Evolutionary conservation across 2,888 invertebrate genomes (phyloP).

Genomic region (Caenorhabditis sp.): DNA sequence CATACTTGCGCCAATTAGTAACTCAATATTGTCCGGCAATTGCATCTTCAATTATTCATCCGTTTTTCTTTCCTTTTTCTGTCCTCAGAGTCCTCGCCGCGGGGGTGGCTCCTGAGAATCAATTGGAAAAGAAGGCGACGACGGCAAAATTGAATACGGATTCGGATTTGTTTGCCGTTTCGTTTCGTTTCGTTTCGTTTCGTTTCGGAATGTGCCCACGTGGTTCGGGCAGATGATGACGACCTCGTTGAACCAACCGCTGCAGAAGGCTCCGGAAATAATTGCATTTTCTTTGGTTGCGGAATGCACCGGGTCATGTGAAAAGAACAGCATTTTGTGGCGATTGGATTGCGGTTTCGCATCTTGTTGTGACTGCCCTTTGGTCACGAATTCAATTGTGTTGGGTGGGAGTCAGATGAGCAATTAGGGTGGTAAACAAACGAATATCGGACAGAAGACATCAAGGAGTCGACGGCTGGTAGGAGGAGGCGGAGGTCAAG

Average conservation of each 20-base stretch:
- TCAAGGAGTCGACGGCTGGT: neutral
- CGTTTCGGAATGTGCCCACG: constrained; percentile 15
- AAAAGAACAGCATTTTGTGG: neutral
- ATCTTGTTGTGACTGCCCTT: neutral
- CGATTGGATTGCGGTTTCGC: neutral
- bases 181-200: too few relatives aligned
- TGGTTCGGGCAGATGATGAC: constrained; percentile 4
- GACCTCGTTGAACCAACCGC: constrained; percentile 31
- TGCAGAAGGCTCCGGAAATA: constrained; percentile 15
- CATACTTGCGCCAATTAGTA: constrained; percentile 51
- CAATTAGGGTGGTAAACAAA: constrained; percentile 39
- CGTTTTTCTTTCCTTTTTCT: neutral
- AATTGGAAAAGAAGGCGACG: too few relatives aligned
- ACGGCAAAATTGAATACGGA: too few relatives aligned
- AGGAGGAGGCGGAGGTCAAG: constrained; percentile 4
- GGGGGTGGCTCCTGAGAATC: neutral
- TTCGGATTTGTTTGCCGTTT: too few relatives aligned
- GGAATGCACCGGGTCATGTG: constrained; percentile 24
- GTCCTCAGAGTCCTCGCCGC: neutral
- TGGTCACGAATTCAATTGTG: constrained; percentile 7
- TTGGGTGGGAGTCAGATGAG: constrained; percentile 9
- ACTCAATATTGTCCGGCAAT: constrained; percentile 59
- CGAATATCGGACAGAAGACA: constrained; percentile 1
- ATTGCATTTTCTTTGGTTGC: constrained; percentile 49
- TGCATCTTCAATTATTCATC: constrained; percentile 47